These are phyloP conservation scores for Cephus sareptanus DNA, from an alignment of 2,888 invertebrate genomes.

Conservation along the genomic window DNA sequence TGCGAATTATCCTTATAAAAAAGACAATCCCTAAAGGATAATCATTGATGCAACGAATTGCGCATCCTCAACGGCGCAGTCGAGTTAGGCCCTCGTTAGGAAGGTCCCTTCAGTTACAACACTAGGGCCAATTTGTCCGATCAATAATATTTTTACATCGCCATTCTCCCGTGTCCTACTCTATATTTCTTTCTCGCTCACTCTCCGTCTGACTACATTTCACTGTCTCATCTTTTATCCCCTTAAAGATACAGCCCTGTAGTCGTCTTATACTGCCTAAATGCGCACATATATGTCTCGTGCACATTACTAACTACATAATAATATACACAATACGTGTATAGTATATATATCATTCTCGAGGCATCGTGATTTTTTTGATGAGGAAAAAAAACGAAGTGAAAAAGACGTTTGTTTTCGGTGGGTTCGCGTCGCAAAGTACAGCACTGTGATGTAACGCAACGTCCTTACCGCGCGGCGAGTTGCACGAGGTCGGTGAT, in stretches of 20 bases:
- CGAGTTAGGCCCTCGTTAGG: slow-evolving; percentile 43
- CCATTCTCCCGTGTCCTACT: background rate
- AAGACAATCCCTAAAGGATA: background rate
- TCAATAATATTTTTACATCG: slow-evolving; percentile 45
- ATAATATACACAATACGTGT: background rate
- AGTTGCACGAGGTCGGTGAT: slow-evolving; percentile 75
- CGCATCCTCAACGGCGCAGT: slow-evolving; percentile 45
- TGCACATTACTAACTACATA: background rate
- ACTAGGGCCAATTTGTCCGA: slow-evolving; percentile 41
- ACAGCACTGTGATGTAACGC: slow-evolving; percentile 54
- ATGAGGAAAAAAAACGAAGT: background rate
- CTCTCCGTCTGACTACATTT: background rate
- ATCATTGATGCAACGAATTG: slow-evolving; percentile 24
- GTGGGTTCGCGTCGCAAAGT: background rate
- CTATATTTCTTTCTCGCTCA: background rate
- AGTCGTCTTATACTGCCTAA: background rate
- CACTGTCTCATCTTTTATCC: background rate
- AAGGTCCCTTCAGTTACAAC: slow-evolving; percentile 36
- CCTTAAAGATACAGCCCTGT: background rate
- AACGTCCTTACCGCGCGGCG: slow-evolving; percentile 70
- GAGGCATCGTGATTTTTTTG: background rate
- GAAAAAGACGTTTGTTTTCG: background rate
- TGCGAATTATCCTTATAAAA: background rate
- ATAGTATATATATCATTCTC: background rate
- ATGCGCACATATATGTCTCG: too few relatives aligned